These are phyloP conservation scores for Picathartes gymnocephalus DNA, from an alignment of 2,113 vertebrate genomes.

Conservation along the genomic window DNA sequence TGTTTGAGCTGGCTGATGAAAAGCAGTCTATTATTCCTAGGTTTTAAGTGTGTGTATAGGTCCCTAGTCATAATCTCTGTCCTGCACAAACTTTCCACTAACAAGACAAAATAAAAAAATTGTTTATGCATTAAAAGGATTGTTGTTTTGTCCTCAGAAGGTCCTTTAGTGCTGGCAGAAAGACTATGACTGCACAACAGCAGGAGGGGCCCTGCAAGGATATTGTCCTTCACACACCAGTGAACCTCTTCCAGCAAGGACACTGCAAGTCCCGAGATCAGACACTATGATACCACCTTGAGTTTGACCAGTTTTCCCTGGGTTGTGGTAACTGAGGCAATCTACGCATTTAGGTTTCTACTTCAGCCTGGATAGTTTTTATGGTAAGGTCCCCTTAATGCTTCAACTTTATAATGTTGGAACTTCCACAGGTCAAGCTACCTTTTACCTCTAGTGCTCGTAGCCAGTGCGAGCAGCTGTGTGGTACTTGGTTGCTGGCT, in stretches of 20 bases:
- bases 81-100: constrained; percentile 5
- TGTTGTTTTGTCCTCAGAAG: constrained; percentile 51
- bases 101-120: background rate
- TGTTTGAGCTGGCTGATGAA: background rate
- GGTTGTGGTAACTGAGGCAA: background rate
- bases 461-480: background rate
- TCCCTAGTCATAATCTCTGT: background rate
- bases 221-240: background rate
- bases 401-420: background rate
- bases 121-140: background rate
- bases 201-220: constrained; percentile 4
- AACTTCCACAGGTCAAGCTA: background rate
- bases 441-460: background rate
- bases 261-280: background rate
- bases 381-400: background rate
- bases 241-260: constrained; percentile 15
- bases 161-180: background rate
- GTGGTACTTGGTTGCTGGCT: background rate
- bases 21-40: background rate
- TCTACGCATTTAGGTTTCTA: background rate
- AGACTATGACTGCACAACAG: background rate
- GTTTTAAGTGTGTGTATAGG: background rate
- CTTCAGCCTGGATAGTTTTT: background rate
- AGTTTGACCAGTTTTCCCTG: background rate
- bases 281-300: rapidly evolving